phyloP scores from a whole-genome alignment of 2,888 invertebrate genomes.

The Drosophila kuntzei region DNA sequence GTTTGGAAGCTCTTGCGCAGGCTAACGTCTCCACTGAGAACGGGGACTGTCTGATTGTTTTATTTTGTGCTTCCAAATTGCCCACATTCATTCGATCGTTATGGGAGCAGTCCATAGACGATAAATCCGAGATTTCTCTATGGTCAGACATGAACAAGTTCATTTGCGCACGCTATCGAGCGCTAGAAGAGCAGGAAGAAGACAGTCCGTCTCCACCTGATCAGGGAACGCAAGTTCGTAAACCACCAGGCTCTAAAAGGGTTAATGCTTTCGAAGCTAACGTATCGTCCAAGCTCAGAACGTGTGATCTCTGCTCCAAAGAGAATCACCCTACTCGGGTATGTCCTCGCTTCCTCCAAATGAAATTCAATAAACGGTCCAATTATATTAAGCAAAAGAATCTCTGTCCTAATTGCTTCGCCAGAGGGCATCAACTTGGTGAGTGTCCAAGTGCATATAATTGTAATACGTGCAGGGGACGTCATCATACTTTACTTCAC shows the following conservation, averaged over 20 bases:
- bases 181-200: no score
- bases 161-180: no score
- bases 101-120: not conserved
- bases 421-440: no score
- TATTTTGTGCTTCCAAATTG: not conserved
- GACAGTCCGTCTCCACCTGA: not conserved
- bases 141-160: not conserved
- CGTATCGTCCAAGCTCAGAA: not conserved
- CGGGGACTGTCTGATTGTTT: not conserved
- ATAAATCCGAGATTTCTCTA: not conserved
- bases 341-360: no score
- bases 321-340: not conserved
- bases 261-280: not conserved
- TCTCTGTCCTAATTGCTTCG: no score
- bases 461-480: no score
- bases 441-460: no score
- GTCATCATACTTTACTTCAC: no score
- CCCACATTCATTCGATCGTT: not conserved
- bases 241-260: not conserved
- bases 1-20: no score
- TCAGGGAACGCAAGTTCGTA: not conserved
- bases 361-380: no score
- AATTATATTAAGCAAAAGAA: no score
- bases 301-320: not conserved
- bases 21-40: not conserved